A percentile compares a stretch with the other conserved stretches of the same genome.
Evolutionary conservation across 2,797 vertebrate genomes (phyloP).

Genomic region (Spinus olivaceus): DNA sequence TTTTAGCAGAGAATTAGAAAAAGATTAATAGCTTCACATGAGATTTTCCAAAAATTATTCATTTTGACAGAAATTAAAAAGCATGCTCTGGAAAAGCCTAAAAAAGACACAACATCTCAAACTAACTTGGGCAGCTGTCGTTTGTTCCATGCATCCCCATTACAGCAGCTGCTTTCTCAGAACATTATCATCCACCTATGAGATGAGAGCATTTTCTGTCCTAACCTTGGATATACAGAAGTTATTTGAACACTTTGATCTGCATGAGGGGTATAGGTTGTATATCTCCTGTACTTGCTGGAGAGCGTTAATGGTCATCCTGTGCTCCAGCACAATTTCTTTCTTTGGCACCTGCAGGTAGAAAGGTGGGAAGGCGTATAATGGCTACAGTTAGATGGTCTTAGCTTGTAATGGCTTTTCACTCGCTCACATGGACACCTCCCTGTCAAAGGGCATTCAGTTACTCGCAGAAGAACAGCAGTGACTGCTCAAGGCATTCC

Average conservation of each 20-base stretch:
- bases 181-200: background rate
- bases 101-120: accelerated
- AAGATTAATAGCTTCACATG: background rate
- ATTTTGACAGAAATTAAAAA: background rate
- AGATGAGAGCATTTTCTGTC: background rate
- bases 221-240: background rate
- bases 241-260: background rate
- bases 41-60: background rate
- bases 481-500: background rate
- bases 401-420: background rate
- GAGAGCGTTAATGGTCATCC: background rate
- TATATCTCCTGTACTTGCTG: background rate
- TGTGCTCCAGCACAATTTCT: background rate
- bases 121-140: background rate
- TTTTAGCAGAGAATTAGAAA: background rate
- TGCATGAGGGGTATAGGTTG: background rate
- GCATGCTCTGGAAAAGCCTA: background rate
- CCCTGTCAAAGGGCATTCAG: background rate
- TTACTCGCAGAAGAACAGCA: background rate
- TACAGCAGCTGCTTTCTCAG: background rate
- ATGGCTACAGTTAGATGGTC: background rate
- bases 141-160: background rate
- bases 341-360: background rate
- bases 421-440: background rate
- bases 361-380: background rate